Conservation (phyloP, 2,797 vertebrate species). For the Decapterus maruadsi region DNA sequence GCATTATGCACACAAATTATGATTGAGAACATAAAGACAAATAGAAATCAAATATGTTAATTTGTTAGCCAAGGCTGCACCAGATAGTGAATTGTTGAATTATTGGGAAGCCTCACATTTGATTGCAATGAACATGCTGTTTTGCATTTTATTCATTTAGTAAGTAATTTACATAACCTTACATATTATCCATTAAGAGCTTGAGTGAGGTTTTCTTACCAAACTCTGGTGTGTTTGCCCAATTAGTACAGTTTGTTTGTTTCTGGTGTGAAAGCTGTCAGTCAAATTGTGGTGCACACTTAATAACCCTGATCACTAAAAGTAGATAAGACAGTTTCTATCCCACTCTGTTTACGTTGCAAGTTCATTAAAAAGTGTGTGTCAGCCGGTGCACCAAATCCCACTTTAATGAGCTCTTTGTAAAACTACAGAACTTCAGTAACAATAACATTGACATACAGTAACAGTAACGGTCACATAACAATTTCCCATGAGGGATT, state of each 20-base stretch:
- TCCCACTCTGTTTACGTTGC: neutral
- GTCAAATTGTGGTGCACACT: neutral
- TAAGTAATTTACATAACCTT: neutral
- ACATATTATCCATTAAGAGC: neutral
- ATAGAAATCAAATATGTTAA: neutral
- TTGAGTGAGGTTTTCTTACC: neutral
- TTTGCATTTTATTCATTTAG: conserved; percentile 8
- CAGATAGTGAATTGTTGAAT: neutral
- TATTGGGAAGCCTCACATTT: conserved; percentile 5
- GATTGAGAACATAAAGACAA: conserved; percentile 11
- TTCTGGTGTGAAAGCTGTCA: neutral
- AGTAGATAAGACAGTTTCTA: neutral
- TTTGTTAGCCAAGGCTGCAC: conserved; percentile 10
- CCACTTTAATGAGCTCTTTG: neutral
- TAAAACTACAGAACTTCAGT: neutral
- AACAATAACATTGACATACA: too few relatives aligned
- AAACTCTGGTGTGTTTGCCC: too few relatives aligned
- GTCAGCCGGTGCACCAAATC: neutral
- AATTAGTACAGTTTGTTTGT: neutral
- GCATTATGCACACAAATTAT: conserved; percentile 9
- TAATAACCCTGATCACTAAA: neutral
- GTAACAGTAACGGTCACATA: too few relatives aligned
- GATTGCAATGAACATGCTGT: neutral
- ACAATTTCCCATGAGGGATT: too few relatives aligned
- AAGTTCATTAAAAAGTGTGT: conserved; percentile 9